Evolutionary conservation across 37 sponge, comb jelly and placozoan genomes (phyloP).

Genomic region (Dysidea cf. avara): DNA sequence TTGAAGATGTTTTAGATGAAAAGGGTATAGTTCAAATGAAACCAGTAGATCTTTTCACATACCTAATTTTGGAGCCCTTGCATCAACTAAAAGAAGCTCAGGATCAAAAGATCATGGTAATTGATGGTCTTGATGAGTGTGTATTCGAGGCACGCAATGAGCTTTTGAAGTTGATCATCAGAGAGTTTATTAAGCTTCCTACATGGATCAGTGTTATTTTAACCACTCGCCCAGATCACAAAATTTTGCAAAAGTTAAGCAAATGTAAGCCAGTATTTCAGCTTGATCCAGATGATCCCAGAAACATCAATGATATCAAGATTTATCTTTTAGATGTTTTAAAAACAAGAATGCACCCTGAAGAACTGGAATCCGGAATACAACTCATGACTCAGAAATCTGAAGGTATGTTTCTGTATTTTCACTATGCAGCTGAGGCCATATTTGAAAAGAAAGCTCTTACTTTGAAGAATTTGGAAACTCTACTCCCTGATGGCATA

Average conservation of each 20-base stretch:
- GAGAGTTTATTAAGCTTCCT: slow-evolving; percentile 38
- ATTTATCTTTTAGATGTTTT: slow-evolving; percentile 8
- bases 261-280: slow-evolving; percentile 22
- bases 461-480: slow-evolving; percentile 1
- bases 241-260: slow-evolving; percentile 1
- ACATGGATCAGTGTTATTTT: slow-evolving; percentile 15
- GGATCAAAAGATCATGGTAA: slow-evolving; percentile 1
- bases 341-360: background rate
- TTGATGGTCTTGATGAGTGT: slow-evolving; percentile 58
- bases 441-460: background rate
- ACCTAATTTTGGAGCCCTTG: slow-evolving; percentile 16
- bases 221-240: slow-evolving; percentile 39
- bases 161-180: slow-evolving; percentile 20
- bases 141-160: slow-evolving; percentile 15
- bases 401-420: slow-evolving; percentile 51
- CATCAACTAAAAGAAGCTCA: background rate
- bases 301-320: slow-evolving; percentile 20
- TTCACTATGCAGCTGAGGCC: slow-evolving; percentile 36
- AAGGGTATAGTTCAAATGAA: background rate
- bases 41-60: slow-evolving; percentile 4
- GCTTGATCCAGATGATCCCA: slow-evolving; percentile 20
- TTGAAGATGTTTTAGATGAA: background rate
- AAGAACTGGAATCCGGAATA: slow-evolving; percentile 11
- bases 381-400: slow-evolving; percentile 32
- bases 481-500: slow-evolving; percentile 47